These are phyloP conservation scores for Sebastiscus tertius DNA, from an alignment of 2,797 vertebrate genomes.

Conservation along the genomic window DNA sequence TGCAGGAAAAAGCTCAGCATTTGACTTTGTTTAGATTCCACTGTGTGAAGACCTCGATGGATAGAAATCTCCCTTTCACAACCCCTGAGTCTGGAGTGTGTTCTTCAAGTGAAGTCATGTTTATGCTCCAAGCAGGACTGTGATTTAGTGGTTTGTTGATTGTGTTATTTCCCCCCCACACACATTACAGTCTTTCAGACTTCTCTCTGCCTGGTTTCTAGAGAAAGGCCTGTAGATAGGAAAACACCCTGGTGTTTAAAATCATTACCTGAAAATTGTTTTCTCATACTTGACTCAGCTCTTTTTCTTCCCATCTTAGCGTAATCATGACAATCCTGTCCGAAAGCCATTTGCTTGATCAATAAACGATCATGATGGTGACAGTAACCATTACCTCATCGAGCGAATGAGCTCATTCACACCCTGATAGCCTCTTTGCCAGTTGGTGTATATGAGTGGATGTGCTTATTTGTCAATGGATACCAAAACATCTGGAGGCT, in stretches of 20 bases:
- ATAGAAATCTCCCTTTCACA: constrained; percentile 11
- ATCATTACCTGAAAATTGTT: background rate
- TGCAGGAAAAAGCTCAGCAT: constrained; percentile 8
- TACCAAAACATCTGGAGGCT: constrained; percentile 17
- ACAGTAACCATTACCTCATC: constrained; percentile 19
- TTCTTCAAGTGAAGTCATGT: constrained; percentile 46
- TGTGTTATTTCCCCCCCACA: constrained; percentile 1
- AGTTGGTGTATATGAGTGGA: background rate
- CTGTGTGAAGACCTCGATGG: constrained; percentile 2
- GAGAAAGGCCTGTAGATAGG: background rate
- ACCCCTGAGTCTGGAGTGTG: background rate
- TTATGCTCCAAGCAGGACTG: constrained; percentile 11
- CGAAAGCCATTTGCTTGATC: constrained; percentile 9
- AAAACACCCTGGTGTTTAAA: background rate
- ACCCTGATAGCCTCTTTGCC: background rate
- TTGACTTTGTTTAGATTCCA: constrained; percentile 43
- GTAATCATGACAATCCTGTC: background rate
- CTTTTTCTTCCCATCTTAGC: background rate
- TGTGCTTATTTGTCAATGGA: constrained; percentile 19
- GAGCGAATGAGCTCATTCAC: constrained; percentile 37
- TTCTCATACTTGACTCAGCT: background rate
- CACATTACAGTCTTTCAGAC: background rate
- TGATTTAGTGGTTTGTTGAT: constrained; percentile 12
- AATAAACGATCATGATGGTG: background rate
- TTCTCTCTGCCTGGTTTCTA: background rate